These are phyloP conservation scores for Amblyornis subalaris DNA, from an alignment of 2,113 vertebrate genomes.

Conservation along the genomic window DNA sequence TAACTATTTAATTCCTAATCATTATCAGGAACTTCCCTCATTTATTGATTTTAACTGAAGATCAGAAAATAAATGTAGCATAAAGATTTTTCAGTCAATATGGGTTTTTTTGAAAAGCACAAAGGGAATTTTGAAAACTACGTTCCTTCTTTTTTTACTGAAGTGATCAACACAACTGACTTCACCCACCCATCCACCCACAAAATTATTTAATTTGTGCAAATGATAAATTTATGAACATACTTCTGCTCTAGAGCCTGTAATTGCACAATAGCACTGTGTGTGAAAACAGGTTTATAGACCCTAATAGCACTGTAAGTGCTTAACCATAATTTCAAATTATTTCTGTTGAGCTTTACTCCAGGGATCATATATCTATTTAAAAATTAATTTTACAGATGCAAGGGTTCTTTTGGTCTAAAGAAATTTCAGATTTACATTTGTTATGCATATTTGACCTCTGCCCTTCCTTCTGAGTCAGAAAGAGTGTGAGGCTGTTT, in stretches of 20 bases:
- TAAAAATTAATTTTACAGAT: constrained; percentile 72
- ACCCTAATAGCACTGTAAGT: neutral
- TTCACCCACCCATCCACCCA: rapidly evolving
- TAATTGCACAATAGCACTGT: neutral
- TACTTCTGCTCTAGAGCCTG: neutral
- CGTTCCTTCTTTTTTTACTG: neutral
- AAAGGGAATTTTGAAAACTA: neutral
- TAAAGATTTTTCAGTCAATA: neutral
- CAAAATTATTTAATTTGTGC: neutral
- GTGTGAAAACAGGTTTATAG: neutral
- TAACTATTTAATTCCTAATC: neutral
- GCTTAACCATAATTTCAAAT: constrained; percentile 47
- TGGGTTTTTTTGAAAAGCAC: neutral
- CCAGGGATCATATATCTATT: constrained; percentile 52
- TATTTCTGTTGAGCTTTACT: constrained; percentile 16
- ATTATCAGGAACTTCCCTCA: neutral
- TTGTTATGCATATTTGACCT: constrained; percentile 60
- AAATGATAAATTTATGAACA: neutral
- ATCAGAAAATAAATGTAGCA: neutral
- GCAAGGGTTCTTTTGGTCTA: constrained; percentile 64
- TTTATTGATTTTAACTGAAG: neutral
- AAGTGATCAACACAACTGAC: neutral
- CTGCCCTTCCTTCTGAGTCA: constrained; percentile 34
- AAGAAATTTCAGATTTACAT: constrained; percentile 60
- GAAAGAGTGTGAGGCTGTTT: constrained; percentile 1